Percentiles rank a stretch among this genome's conserved stretches.
These are phyloP conservation scores for Vannuccia rotundouncinata DNA, from an alignment of 2,888 invertebrate genomes.

Conservation along the genomic window DNA sequence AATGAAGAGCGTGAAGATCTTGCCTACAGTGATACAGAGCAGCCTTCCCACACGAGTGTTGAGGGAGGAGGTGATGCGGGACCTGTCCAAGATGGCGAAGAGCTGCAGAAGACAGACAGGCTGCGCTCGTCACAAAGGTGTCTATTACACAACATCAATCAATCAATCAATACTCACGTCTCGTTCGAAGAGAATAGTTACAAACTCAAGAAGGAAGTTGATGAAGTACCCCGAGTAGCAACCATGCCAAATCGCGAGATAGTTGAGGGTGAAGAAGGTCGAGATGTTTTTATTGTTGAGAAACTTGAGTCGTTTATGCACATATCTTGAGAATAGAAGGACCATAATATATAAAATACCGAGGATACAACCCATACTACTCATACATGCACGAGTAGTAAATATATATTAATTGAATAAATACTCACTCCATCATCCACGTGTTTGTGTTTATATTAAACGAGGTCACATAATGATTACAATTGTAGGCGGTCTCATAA, in stretches of 20 bases:
- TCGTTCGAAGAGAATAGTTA: conserved; percentile 76
- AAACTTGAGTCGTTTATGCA: conserved; percentile 86
- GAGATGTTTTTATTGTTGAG: conserved; percentile 73
- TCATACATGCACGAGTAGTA: background rate
- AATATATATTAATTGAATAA: conserved; percentile 10
- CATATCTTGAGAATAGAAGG: conserved; percentile 61
- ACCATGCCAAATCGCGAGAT: conserved; percentile 93
- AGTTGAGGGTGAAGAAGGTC: conserved; percentile 72
- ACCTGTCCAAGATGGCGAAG: too few species aligned
- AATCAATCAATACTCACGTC: conserved; percentile 69
- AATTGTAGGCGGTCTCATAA: conserved; percentile 65
- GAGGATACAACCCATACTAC: background rate
- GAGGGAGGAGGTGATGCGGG: too few species aligned
- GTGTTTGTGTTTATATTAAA: conserved; percentile 24
- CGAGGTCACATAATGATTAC: conserved; percentile 46
- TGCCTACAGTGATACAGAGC: background rate
- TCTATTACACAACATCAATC: too few species aligned
- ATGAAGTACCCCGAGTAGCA: conserved; percentile 86
- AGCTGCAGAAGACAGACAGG: too few species aligned
- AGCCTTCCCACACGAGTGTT: too few species aligned
- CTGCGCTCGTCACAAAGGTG: too few species aligned
- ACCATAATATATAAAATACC: conserved; percentile 9
- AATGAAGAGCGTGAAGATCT: background rate
- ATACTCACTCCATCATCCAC: conserved; percentile 32
- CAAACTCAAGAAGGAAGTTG: conserved; percentile 82